phyloP scores from a whole-genome alignment of 2,888 invertebrate genomes.

The Megaustenia siamemsis region DNA sequence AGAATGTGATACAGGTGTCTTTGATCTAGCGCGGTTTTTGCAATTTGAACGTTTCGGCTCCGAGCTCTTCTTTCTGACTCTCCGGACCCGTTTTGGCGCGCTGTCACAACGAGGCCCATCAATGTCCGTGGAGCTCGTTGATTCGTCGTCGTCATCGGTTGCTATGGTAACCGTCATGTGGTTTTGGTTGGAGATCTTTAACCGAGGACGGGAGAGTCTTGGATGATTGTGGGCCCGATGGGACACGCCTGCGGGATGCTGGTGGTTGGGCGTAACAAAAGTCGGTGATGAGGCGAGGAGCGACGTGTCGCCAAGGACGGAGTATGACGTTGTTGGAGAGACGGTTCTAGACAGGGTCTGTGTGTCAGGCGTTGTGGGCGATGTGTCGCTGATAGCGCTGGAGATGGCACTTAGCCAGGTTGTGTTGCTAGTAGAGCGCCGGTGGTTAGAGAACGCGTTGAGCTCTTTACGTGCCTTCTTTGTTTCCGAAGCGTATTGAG shows the following conservation, averaged over 20 bases:
- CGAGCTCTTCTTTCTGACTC: constrained; percentile 16
- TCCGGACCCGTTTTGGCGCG: not conserved
- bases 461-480: constrained; percentile 62
- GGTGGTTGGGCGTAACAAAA: not conserved
- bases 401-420: constrained; percentile 32
- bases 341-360: not conserved
- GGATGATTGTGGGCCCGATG: not conserved
- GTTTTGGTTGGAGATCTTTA: constrained; percentile 81
- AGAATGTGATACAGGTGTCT: constrained; percentile 30
- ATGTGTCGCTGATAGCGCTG: constrained; percentile 18
- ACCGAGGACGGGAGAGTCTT: constrained; percentile 82
- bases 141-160: constrained; percentile 67
- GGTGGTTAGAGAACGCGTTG: constrained; percentile 55
- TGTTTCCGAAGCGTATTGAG: constrained; percentile 59
- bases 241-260: not conserved
- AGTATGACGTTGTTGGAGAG: not conserved
- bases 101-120: constrained; percentile 13
- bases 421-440: constrained; percentile 42
- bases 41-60: constrained; percentile 7
- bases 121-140: constrained; percentile 52
- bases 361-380: not conserved
- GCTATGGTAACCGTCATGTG: constrained; percentile 79
- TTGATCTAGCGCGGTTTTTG: constrained; percentile 24
- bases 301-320: not conserved
- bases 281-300: not conserved